Conservation (phyloP, 2,797 vertebrate genomes). For the Sorex maritimensis region DNA sequence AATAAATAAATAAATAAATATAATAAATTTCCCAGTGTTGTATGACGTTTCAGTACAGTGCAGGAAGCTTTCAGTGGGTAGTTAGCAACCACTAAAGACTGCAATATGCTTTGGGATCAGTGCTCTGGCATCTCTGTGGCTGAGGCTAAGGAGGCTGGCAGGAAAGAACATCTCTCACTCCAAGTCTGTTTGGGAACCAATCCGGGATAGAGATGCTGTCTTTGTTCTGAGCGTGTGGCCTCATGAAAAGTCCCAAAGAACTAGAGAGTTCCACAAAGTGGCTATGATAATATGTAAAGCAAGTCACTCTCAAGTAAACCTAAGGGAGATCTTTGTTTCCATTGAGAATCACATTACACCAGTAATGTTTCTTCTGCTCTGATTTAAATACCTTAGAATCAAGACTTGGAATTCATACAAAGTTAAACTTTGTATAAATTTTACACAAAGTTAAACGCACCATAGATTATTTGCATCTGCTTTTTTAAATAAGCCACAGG, state of each 20-base stretch:
- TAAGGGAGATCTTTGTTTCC: neutral
- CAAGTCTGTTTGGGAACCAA: neutral
- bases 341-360: neutral
- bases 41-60: neutral
- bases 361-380: conserved; percentile 49
- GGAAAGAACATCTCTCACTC: neutral
- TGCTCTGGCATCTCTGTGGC: neutral
- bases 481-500: conserved; percentile 18
- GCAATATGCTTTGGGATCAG: neutral
- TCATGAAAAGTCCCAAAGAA: neutral
- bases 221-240: neutral
- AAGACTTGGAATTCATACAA: neutral
- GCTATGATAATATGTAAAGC: neutral
- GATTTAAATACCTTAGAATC: conserved; percentile 16
- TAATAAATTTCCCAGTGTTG: neutral
- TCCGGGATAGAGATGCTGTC: neutral
- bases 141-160: accelerated
- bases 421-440: neutral
- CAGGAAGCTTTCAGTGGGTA: neutral
- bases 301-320: neutral
- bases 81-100: neutral
- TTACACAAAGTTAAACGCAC: too few species aligned
- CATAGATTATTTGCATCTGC: neutral
- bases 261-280: neutral
- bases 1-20: too few species aligned